Percentiles rank a stretch among this genome's conserved stretches.
Evolutionary conservation across 2,888 invertebrate genomes (phyloP).

Genomic region (Gerris lacustris): DNA sequence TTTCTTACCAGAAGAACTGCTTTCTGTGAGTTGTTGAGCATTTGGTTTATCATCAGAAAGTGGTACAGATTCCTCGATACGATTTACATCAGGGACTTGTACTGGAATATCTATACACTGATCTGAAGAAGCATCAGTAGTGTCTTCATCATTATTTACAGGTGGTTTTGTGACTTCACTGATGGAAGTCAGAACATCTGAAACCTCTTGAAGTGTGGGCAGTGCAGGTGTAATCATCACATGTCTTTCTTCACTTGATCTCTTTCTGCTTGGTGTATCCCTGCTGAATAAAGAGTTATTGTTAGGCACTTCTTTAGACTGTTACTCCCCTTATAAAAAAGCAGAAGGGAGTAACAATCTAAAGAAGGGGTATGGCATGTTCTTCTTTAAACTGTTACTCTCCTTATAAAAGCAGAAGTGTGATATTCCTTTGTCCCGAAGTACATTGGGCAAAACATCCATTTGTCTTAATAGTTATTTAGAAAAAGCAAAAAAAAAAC

Average conservation of each 20-base stretch:
- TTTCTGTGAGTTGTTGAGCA: constrained; percentile 41
- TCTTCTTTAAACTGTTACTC: too few relatives aligned
- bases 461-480: too few relatives aligned
- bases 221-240: constrained; percentile 38
- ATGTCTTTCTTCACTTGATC: constrained; percentile 43
- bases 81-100: not conserved
- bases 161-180: constrained; percentile 24
- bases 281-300: not conserved
- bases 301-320: too few relatives aligned
- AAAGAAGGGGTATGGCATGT: too few relatives aligned
- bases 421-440: too few relatives aligned
- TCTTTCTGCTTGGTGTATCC: constrained; percentile 38
- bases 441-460: too few relatives aligned
- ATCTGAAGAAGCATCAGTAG: not conserved
- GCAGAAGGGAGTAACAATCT: too few relatives aligned
- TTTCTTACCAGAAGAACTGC: constrained; percentile 52
- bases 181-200: constrained; percentile 4
- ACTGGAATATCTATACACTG: too few relatives aligned
- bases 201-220: constrained; percentile 39
- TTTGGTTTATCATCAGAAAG: not conserved
- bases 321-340: too few relatives aligned
- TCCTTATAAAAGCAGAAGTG: too few relatives aligned
- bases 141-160: constrained; percentile 15
- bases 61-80: not conserved
- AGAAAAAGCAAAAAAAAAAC: too few relatives aligned